Conservation (phyloP, 2,888 invertebrate genomes). For the Zaprionus lineosus region DNA sequence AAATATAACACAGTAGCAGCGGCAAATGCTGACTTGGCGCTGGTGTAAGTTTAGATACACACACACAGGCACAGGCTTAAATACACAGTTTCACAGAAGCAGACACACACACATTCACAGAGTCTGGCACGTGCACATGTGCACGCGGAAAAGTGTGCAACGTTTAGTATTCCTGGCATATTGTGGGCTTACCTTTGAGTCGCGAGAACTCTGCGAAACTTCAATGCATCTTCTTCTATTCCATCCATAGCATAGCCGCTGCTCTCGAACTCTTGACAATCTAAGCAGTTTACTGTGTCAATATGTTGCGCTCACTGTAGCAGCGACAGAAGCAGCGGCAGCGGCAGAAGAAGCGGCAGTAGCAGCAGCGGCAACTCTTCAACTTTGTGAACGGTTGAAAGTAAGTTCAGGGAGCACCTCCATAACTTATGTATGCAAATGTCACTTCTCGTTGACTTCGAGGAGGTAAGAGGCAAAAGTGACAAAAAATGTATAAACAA, state of each 20-base stretch:
- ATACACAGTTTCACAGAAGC: background rate
- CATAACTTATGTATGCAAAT: slow-evolving; percentile 78
- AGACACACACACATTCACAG: background rate
- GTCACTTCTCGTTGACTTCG: slow-evolving; percentile 57
- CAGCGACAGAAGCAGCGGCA: background rate
- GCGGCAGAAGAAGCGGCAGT: background rate
- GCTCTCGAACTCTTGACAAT: slow-evolving; percentile 74
- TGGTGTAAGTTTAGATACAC: slow-evolving; percentile 28
- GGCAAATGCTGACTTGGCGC: slow-evolving; percentile 39
- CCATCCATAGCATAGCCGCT: slow-evolving; percentile 42
- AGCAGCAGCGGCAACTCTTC: slow-evolving; percentile 16
- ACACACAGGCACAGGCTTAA: slow-evolving; percentile 11
- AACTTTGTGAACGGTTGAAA: slow-evolving; percentile 10
- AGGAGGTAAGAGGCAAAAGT: slow-evolving; percentile 57
- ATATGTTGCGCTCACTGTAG: slow-evolving; percentile 60
- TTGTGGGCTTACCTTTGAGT: slow-evolving; percentile 55
- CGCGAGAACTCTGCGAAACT: slow-evolving; percentile 54
- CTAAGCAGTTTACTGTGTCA: slow-evolving; percentile 76
- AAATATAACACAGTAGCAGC: slow-evolving; percentile 38
- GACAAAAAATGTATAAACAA: slow-evolving; percentile 27
- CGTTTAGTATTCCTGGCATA: slow-evolving; percentile 46
- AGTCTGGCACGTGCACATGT: slow-evolving; percentile 32
- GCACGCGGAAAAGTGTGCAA: slow-evolving; percentile 51
- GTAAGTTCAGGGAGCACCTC: slow-evolving; percentile 38
- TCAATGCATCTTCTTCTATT: slow-evolving; percentile 60